Percentiles rank a stretch among this genome's conserved stretches.
Evolutionary conservation across 2,113 vertebrate genomes (phyloP).

Genomic region (Tonatia bakeri): DNA sequence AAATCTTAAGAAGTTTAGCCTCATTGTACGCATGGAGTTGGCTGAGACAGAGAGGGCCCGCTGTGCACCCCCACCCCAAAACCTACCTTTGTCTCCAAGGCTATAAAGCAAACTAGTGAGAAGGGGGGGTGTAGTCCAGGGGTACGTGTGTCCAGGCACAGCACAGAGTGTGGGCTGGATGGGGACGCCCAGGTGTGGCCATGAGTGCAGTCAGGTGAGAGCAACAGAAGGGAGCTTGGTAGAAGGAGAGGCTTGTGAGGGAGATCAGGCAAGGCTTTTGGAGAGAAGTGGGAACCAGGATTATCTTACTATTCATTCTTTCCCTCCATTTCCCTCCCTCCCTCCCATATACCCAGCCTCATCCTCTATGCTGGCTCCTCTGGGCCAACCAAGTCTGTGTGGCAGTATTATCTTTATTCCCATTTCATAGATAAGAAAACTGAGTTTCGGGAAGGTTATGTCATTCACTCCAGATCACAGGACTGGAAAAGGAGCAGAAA

Average conservation of each 20-base stretch:
- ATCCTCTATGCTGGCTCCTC: background rate
- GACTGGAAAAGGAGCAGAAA: background rate
- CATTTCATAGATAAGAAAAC: background rate
- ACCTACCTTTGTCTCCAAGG: background rate
- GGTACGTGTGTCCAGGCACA: background rate
- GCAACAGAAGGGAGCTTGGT: background rate
- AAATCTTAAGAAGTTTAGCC: background rate
- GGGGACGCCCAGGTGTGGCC: background rate
- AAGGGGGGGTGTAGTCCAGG: background rate
- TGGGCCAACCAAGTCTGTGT: background rate
- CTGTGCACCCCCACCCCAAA: too few species aligned
- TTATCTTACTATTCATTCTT: constrained; percentile 15
- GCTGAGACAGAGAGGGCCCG: background rate
- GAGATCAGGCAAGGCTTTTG: background rate
- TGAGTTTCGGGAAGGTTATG: background rate
- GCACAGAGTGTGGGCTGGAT: background rate
- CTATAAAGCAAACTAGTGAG: background rate
- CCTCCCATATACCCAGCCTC: background rate
- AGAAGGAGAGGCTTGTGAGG: background rate
- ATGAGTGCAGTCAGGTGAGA: background rate
- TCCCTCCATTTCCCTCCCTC: background rate
- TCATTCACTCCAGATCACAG: background rate
- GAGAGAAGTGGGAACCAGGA: background rate
- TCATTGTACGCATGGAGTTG: background rate
- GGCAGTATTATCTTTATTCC: background rate